Evolutionary conservation across 2,888 invertebrate species (phyloP), one percentile per base, ranked within the genome.

Genomic region (Nomada ferruginata): DNA sequence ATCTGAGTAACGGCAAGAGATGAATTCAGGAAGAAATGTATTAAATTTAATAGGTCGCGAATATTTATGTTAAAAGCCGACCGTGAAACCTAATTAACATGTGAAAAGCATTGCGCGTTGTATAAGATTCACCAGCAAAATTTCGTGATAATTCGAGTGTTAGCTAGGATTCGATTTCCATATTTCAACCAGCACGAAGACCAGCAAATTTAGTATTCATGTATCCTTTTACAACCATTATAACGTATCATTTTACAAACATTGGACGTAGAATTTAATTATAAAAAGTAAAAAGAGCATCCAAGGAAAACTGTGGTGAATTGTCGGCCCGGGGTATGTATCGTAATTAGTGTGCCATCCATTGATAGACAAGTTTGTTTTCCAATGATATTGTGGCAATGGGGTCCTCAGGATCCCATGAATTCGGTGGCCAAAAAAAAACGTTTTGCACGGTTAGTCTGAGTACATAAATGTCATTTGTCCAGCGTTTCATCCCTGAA

Each of bases 61-160:
- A 79, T 85, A 82, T 73, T 69, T 29, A 61, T 85, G 53, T 63
- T 70, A 75, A 78, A 60, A 73, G 63, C 61, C 23, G 55, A 59
- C 59, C 63, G 61, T 57, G 60, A 79, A 78, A 70, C 76, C 76
- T 79, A 82, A 86, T 81, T 77, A 79, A 82, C 76, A 72, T 57
- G 26, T 57, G 63, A 55, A 81, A 70, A 69, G 44, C 71, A 60
- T 59, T 36, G 20, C 47, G 52, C 52, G 42, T 52, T 50, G 50
- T 52, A 65, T 63, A 74, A 57, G 72, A 66, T 72, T 68, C 69
- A 60, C 50, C 68, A 36, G 36, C 7, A 26, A 82, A 76, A 83
- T 71, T 74, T 83, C 74, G 20, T 44, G 68, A 74, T 77, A 81
- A 84, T 81, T 81, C 74, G 61, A 65, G 71, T 74, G 65, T 76